These are phyloP conservation scores for Donacobius atricapilla DNA, from an alignment of 2,113 vertebrate species.

Conservation along the genomic window DNA sequence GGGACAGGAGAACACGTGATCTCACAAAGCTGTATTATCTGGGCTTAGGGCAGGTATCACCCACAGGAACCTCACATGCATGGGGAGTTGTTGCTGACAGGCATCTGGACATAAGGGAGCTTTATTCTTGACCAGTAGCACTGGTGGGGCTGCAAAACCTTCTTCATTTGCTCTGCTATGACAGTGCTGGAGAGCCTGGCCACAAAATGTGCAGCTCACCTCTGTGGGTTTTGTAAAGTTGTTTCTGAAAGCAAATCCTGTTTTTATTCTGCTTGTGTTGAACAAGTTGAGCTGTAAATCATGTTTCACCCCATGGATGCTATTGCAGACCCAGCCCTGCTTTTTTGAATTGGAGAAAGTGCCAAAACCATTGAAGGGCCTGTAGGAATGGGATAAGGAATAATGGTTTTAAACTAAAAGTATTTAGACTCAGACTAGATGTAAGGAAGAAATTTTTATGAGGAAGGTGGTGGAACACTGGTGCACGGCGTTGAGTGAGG, in stretches of 20 bases:
- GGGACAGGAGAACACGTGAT: neutral
- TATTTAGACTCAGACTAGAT: neutral
- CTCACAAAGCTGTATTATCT: neutral
- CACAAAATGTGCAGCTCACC: neutral
- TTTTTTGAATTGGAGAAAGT: neutral
- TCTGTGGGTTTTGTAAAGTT: neutral
- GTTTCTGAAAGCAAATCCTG: neutral
- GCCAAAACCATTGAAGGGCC: neutral
- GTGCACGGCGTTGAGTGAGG: neutral
- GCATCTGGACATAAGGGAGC: neutral
- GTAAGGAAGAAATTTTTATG: neutral
- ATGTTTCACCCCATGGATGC: neutral
- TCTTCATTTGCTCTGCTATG: neutral
- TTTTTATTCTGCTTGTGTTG: neutral
- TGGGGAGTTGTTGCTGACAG: neutral
- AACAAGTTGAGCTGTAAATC: neutral
- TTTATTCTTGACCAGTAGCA: neutral
- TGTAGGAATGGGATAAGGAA: neutral
- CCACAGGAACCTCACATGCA: neutral
- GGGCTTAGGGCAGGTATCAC: neutral
- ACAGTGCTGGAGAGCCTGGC: fast-evolving
- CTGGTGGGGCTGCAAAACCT: neutral
- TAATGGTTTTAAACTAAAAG: neutral
- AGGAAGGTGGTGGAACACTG: neutral
- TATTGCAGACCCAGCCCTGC: neutral